These are phyloP conservation scores for Sitta europaea DNA, from an alignment of 2,113 vertebrate genomes.

Conservation along the genomic window DNA sequence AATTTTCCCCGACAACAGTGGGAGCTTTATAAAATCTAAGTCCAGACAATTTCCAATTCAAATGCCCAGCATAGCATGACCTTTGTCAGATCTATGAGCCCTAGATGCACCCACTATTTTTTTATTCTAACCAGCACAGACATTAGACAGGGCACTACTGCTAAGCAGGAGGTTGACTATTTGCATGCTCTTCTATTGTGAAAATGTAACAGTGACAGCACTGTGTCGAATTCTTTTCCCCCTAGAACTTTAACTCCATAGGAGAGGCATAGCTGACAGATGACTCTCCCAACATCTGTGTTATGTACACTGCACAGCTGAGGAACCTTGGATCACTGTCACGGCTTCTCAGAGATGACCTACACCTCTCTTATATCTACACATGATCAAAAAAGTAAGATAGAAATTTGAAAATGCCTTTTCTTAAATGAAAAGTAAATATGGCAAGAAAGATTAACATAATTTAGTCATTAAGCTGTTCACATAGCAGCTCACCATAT, in stretches of 20 bases:
- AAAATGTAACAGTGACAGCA: slow-evolving; percentile 98
- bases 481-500: slow-evolving; percentile 73
- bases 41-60: slow-evolving; percentile 99
- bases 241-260: slow-evolving; percentile 90
- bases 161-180: slow-evolving; percentile 89
- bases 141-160: slow-evolving; percentile 88
- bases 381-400: slow-evolving; percentile 5
- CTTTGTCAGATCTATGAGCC: slow-evolving; percentile 89
- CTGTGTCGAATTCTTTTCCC: slow-evolving; percentile 99
- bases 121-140: slow-evolving; percentile 86
- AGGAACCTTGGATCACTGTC: slow-evolving; percentile 87
- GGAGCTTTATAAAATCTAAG: slow-evolving; percentile 88
- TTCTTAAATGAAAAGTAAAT: slow-evolving; percentile 66
- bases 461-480: slow-evolving; percentile 78
- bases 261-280: slow-evolving; percentile 98
- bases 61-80: slow-evolving; percentile 90
- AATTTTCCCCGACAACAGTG: slow-evolving; percentile 86
- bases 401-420: slow-evolving; percentile 31
- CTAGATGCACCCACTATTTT: slow-evolving; percentile 80
- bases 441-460: slow-evolving; percentile 72
- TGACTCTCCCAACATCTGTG: slow-evolving; percentile 99
- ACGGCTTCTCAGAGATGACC: slow-evolving; percentile 72
- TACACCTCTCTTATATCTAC: slow-evolving; percentile 64
- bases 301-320: slow-evolving; percentile 96
- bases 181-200: slow-evolving; percentile 98